Evolutionary conservation across 1,140 invertebrate species (phyloP).

Genomic region (Lucilia sericata): DNA sequence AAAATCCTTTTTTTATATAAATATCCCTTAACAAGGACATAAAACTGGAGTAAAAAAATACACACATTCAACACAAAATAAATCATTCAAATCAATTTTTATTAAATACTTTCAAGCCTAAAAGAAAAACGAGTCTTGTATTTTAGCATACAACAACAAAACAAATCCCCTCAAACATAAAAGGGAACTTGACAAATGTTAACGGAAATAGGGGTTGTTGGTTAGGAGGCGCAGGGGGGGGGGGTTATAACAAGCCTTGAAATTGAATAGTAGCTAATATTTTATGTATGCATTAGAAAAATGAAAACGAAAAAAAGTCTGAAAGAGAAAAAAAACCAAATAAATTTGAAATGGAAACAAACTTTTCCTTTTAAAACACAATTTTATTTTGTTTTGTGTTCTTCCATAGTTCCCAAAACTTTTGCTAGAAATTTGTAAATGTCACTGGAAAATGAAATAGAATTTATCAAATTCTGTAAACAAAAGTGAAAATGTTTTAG

Average conservation of each 20-base stretch:
- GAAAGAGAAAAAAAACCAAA: not conserved
- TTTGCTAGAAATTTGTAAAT: slow-evolving; percentile 4
- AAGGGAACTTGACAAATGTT: too few relatives aligned
- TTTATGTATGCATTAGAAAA: slow-evolving; percentile 13
- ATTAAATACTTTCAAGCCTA: not conserved
- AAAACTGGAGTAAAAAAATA: too few relatives aligned
- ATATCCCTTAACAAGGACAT: too few relatives aligned
- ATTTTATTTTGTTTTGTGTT: too few relatives aligned
- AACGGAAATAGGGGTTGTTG: not conserved
- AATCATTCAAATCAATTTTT: slow-evolving; percentile 36
- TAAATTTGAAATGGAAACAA: slow-evolving; percentile 6
- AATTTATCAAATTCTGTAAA: not conserved
- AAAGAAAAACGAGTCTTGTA: not conserved
- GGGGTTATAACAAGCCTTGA: not conserved
- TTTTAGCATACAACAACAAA: not conserved
- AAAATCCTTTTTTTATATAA: too few relatives aligned
- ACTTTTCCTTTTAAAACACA: not conserved
- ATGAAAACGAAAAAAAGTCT: not conserved
- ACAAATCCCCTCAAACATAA: not conserved
- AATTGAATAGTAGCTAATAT: not conserved
- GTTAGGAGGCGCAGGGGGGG: too few relatives aligned
- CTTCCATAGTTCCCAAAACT: too few relatives aligned
- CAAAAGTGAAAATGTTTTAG: not conserved
- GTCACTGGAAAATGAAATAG: not conserved
- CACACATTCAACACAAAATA: not conserved